Evolutionary conservation across 2,113 vertebrate genomes (phyloP), one percentile per base, ranked within the genome.

Genomic region (Mus spicilegus): DNA sequence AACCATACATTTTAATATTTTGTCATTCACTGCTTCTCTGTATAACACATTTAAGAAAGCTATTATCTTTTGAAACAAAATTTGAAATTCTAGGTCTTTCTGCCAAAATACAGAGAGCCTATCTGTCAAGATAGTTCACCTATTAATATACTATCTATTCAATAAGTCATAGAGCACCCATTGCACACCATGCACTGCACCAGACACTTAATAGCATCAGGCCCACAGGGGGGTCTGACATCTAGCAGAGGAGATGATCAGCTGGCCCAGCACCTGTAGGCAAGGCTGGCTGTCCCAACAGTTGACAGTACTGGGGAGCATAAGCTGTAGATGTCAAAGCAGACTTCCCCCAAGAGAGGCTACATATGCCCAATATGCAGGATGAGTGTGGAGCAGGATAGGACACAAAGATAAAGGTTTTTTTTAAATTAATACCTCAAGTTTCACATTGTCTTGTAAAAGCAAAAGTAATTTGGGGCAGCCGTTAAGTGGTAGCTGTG

Each of bases 1-100:
- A 90, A 92, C 36, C 8, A 67, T 20, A 42, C 78, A 89, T 90
- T 12, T 0, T 20, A 90, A 6, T 76, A 86, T 61, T 95, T 94
- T 87, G 20, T 46, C 46, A 46, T 73, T 56, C 95, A 39, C 54
- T 90, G 5, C n/a, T 63, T 1, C 9, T 63, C 86, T 84, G 58
- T 4, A 65, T 76, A 90, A 28, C 6, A 93, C 28, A 54, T 54
- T n/a, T 22, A 7, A 70, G 4, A 39, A 6, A 54, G 20, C 51
- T 8, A 88, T 76, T 85, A 86, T 39, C 28, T 73, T 94, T 69
- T 94, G 30, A 49, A 94, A 89, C 13, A 36, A 63, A 96, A 84
- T 28, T 24, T 70, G 73, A 87, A 78, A 46, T 61, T 89, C 65
- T 90, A 6, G 51, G 39, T 86, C 36, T 87, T 78, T 49, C 36